Base-by-base conservation (phyloP, 2,888 invertebrate species). In the Dilophus febrilis region DNA sequence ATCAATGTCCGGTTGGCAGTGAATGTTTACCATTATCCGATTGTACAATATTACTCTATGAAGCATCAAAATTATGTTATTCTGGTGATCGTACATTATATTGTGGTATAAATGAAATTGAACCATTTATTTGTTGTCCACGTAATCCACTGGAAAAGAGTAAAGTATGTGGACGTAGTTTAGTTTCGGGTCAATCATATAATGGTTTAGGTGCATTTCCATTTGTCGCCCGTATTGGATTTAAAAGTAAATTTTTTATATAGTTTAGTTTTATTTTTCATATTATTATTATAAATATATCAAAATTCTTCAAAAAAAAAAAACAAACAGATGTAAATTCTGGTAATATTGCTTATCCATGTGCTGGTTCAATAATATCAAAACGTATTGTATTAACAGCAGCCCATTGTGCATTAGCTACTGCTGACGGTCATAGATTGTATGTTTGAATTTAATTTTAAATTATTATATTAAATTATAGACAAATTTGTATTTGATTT, bases 371-470 rank as follows among this genome's bases (percentile, higher is more conserved):
- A 1, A 77, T 84, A 16, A 70, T 84, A 40, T 65, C 69, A 2
- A 66, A 65, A 6, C 55, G 63, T n/a, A 22, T 74, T 1, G 67
- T 84, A 30, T 56, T 84, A 28, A 83, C 83, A 1, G 82, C 84
- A 0, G 83, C 82, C 0, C 81, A 83, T 51, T 84, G 84, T 53
- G 83, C 82, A 2, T 56, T 83, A 39, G 82, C 81, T 1, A 80
- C 78, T 54, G 77, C 79, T 10, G 74, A 77, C 38, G 77, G 76
- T 48, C 82, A 77, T 53, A 75, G 79, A 59, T 57, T 84, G 82
- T 83, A 64, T 71, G 75, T 68, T 46, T 29, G 27, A 18, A 34
- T 17, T 35, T 16, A 19, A 29, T 26, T 26, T 10, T 14, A 13
- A 28, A 43, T 35, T 7, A 38, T 14, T 17, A 40, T 27, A 37